Percentiles rank a stretch among this genome's conserved stretches.
phyloP scores from a whole-genome alignment of 2,888 invertebrate species.

The Drosophila helvetica region DNA sequence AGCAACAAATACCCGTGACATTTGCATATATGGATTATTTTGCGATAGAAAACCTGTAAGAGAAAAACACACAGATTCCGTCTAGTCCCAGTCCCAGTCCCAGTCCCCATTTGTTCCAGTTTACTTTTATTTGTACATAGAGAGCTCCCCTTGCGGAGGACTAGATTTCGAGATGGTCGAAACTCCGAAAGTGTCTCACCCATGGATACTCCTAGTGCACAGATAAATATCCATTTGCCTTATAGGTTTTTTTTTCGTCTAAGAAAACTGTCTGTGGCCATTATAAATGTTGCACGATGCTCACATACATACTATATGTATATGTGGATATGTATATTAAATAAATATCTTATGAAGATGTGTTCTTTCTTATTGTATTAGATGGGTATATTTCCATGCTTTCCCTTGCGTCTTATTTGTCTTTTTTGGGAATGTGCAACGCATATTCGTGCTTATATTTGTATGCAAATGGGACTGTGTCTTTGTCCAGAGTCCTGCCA shows the following conservation, averaged over 20 bases:
- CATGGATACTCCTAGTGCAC: too few relatives aligned
- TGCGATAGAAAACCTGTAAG: neutral
- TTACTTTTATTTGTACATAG: too few relatives aligned
- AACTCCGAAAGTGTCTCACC: too few relatives aligned
- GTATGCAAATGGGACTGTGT: constrained; percentile 37
- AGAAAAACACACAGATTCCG: too few relatives aligned
- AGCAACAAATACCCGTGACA: neutral
- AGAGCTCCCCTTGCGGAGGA: neutral
- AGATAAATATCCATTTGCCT: too few relatives aligned
- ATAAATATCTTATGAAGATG: neutral
- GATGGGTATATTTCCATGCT: neutral
- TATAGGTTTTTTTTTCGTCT: too few relatives aligned
- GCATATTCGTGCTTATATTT: constrained; percentile 42
- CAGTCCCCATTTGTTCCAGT: too few relatives aligned
- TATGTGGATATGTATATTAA: neutral
- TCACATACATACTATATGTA: neutral
- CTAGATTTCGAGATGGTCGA: neutral
- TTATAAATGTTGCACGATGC: neutral
- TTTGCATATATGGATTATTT: neutral
- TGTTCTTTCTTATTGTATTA: constrained; percentile 14
- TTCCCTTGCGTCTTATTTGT: neutral
- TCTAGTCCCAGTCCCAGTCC: too few relatives aligned
- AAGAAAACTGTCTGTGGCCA: neutral
- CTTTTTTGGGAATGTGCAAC: constrained; percentile 14
- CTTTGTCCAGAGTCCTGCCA: constrained; percentile 40